Conservation (phyloP, 2,113 vertebrate genomes). For the Accipiter cooperii region DNA sequence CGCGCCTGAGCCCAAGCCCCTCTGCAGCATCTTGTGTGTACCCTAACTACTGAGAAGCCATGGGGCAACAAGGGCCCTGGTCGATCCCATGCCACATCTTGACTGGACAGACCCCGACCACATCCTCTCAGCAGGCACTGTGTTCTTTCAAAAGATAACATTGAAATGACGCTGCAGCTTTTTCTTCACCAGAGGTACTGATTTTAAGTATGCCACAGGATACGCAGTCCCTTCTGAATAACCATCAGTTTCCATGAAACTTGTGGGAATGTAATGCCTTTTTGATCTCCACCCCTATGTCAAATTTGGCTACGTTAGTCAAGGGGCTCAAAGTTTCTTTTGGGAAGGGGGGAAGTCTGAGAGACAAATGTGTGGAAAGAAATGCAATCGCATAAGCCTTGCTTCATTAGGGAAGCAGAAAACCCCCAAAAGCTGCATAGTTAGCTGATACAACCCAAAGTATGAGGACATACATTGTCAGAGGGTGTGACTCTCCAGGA, state of each 20-base stretch:
- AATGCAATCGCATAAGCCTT: background rate
- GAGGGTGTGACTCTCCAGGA: background rate
- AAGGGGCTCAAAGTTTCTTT: background rate
- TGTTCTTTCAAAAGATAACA: background rate
- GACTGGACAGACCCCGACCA: background rate
- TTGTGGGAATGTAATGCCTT: background rate
- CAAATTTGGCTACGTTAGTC: background rate
- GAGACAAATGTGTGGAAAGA: background rate
- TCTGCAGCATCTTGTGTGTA: background rate
- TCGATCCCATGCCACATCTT: fast-evolving
- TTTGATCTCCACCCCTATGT: background rate
- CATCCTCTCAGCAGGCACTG: background rate
- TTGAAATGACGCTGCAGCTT: background rate
- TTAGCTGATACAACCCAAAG: background rate
- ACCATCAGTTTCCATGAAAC: background rate
- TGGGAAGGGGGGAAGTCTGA: background rate
- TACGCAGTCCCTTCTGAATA: background rate
- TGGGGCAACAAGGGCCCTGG: fast-evolving
- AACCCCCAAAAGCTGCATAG: background rate
- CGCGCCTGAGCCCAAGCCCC: fast-evolving
- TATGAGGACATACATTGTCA: background rate
- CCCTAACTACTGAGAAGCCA: background rate
- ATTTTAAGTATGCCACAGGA: background rate
- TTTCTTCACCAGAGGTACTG: background rate
- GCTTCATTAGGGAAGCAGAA: background rate